Base-by-base conservation (phyloP, 2,797 vertebrate species). In the Serranus cabrilla region DNA sequence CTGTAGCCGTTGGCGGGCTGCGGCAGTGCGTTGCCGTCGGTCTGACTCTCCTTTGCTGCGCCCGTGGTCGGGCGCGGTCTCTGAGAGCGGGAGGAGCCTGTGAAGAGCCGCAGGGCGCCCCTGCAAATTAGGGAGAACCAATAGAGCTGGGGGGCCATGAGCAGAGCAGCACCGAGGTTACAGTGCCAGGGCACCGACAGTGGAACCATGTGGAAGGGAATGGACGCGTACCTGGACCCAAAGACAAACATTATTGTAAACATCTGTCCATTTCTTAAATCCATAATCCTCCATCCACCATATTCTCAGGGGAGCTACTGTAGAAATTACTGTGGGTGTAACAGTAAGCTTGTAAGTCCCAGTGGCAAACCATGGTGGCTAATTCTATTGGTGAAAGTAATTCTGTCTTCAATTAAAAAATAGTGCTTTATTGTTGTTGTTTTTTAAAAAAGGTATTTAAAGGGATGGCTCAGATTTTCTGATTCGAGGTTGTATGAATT, bases 61-160 rank as follows among this genome's bases (percentile, higher is more conserved):
- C 74, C 49, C 0, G 87, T 37, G 51, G 82, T 37, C 0, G 78
- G 4, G 11, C 82, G 81, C 3, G 87, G 89, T 52, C 89, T 88
- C 78, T 76, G 91, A 43, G 93, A 93, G 83, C 89, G 93, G 4
- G 90, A 90, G 55, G 90, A 76, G 68, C 94, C 91, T 16, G 54
- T 91, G 86, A 95, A 95, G 67, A 95, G 90, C 71, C 96, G 96
- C 76, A 96, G 91, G 20, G 96, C 97, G 2, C 96, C 96, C 0
- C 96, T 90, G 94, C 96, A 97, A 92, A 98, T 97, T 47, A 98
- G 95, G 78, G 94, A 96, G 90, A 97, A 97, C 97, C 97, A 98
- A 88, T 98, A 98, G 90, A 98, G 92, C 93, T 98, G 97, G 0
- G 97, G 97, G 1, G 96, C 96, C 85, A 97, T 96, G 68, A 98